phyloP scores from a whole-genome alignment of 2,888 invertebrate species.

The Dioctria linearis region DNA sequence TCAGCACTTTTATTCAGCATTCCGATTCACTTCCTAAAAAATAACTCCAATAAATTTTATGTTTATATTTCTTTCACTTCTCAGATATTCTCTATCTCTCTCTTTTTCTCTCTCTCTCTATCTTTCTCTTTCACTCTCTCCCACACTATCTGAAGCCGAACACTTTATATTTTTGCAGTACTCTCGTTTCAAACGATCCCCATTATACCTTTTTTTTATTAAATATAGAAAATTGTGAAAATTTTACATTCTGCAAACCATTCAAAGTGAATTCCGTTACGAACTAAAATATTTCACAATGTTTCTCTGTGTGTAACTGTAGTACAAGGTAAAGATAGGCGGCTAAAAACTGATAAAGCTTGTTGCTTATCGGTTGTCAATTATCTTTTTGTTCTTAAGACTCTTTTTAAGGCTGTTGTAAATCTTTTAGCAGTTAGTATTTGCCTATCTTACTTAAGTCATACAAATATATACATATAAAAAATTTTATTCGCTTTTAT shows the following conservation, averaged over 20 bases:
- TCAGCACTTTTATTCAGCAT: too few species aligned
- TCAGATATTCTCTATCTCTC: too few species aligned
- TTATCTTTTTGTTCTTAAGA: constrained; percentile 38
- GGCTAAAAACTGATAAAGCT: constrained; percentile 20
- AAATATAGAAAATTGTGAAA: not conserved
- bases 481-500: too few species aligned
- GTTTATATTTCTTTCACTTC: too few species aligned
- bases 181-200: too few species aligned
- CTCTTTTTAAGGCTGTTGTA: constrained; percentile 18
- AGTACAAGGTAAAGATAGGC: constrained; percentile 10
- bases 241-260: constrained; percentile 7
- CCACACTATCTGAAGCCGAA: too few species aligned
- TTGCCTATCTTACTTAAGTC: not conserved
- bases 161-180: too few species aligned
- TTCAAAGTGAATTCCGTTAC: not conserved
- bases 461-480: too few species aligned
- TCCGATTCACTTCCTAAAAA: too few species aligned
- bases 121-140: too few species aligned
- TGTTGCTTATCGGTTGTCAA: constrained; percentile 23
- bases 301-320: not conserved
- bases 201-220: not conserved
- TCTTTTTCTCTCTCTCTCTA: too few species aligned
- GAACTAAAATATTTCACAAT: constrained; percentile 1
- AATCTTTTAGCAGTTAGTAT: not conserved
- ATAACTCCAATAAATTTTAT: too few species aligned